Percentiles rank a stretch among this genome's conserved stretches.
phyloP scores from a whole-genome alignment of 2,888 invertebrate genomes.

The Lymantria dispar region DNA sequence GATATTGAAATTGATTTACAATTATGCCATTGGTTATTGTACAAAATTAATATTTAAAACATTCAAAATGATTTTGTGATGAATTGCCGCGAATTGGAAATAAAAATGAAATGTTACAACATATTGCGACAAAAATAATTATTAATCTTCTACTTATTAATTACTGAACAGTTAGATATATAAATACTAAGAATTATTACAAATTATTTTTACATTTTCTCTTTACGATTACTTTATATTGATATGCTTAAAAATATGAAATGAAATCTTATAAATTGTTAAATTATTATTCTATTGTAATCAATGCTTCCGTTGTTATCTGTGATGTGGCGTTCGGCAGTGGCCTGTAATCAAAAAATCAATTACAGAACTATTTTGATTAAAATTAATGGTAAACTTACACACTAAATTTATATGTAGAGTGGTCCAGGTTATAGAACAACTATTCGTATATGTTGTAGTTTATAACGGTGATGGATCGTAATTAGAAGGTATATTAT shows the following conservation, averaged over 20 bases:
- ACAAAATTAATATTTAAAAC: neutral
- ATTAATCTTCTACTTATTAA: neutral
- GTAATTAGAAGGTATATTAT: no score
- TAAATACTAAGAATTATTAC: constrained; percentile 1
- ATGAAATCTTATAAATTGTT: constrained; percentile 26
- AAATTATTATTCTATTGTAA: constrained; percentile 8
- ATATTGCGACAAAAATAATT: neutral
- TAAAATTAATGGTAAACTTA: no score
- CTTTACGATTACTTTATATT: constrained; percentile 23
- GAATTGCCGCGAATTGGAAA: neutral
- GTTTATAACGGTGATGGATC: no score
- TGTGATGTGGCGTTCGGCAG: constrained; percentile 73
- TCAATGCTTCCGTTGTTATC: constrained; percentile 55
- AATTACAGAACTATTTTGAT: neutral
- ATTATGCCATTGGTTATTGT: no score
- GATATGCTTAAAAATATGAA: constrained; percentile 45
- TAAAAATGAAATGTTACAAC: neutral
- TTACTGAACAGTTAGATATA: constrained; percentile 3
- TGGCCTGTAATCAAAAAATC: constrained; percentile 60
- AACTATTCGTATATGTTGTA: no score
- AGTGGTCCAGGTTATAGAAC: no score
- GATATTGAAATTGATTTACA: neutral
- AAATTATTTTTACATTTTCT: constrained; percentile 11
- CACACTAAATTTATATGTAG: no score
- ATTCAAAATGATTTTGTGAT: neutral